Evolutionary conservation across 2,888 invertebrate genomes (phyloP), one percentile per base, ranked within the genome.

Genomic region (Buathra laborator): DNA sequence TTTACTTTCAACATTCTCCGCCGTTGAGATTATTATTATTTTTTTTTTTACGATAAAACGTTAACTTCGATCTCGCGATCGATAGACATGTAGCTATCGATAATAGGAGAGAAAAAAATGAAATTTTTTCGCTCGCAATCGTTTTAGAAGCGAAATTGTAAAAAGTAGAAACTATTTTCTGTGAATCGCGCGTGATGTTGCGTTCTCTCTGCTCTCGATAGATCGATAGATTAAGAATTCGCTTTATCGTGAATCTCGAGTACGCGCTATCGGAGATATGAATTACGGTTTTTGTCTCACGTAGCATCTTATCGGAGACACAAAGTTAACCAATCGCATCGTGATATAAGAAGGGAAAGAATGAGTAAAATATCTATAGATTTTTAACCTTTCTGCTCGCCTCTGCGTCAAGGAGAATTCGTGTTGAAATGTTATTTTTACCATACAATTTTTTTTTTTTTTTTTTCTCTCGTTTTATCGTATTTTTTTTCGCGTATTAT

Each of bases 261-360:
- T 81, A 79, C 44, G 24, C 37, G 78, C 48, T 82, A 72, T 64
- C 81, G 64, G 53, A 64, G 75, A 85, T 85, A 76, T 43, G 70
- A 67, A 37, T 53, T 10, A 68, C 70, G 71, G 37, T 81, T 79
- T 16, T 78, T 68, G 80, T 76, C 59, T 80, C 81, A 79, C 85
- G 85, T 85, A 79, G 51, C 76, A 72, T 80, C 85, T 85, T 85
- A 85, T 85, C 85, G 29, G 56, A 44, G 43, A 67, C 24, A 78
- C 77, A 66, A 56, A 75, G 66, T 64, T 62, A 32, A 51, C 37
- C 32, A 75, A 67, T 56, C 71, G 14, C 71, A 82, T 76, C 62
- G 37, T 37, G 46, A 77, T 56, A 44, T 62, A 72, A 84, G 59
- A 14, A 79, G 24, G 12, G 5, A 24, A 53, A 79, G 43, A 64